These are phyloP conservation scores for Branchellion lobata DNA, from an alignment of 2,888 invertebrate genomes.

Conservation along the genomic window DNA sequence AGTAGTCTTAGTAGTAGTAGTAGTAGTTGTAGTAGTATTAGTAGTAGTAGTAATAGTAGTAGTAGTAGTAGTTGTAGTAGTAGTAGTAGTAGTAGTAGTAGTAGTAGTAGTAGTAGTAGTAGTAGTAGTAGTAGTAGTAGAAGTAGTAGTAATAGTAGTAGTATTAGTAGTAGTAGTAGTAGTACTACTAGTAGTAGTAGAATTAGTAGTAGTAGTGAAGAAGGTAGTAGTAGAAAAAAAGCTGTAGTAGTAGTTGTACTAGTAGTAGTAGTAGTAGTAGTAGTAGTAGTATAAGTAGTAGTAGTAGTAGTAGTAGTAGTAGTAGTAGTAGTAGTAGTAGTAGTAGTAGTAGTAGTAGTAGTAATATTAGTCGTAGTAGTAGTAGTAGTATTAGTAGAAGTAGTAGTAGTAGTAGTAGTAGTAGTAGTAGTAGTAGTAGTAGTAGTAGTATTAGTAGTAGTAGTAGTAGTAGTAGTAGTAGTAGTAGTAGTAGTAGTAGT, in stretches of 20 bases:
- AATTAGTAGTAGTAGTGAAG: slow-evolving; percentile 32
- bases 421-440: slow-evolving; percentile 36
- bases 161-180: slow-evolving; percentile 35
- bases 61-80: slow-evolving; percentile 39
- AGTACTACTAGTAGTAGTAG: slow-evolving; percentile 16
- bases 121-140: slow-evolving; percentile 43
- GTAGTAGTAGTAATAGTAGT: slow-evolving; percentile 41
- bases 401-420: slow-evolving; percentile 36
- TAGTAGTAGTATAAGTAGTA: slow-evolving; percentile 28
- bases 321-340: slow-evolving; percentile 33
- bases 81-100: slow-evolving; percentile 40
- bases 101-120: slow-evolving; percentile 38
- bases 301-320: slow-evolving; percentile 33
- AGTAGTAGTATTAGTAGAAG: slow-evolving; percentile 30
- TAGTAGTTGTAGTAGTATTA: slow-evolving; percentile 41
- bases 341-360: slow-evolving; percentile 34
- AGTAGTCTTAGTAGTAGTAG: slow-evolving; percentile 37
- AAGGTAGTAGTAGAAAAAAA: slow-evolving; percentile 44
- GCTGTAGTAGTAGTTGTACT: slow-evolving; percentile 28
- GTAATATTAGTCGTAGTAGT: slow-evolving; percentile 30
- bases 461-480: slow-evolving; percentile 35
- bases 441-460: slow-evolving; percentile 34
- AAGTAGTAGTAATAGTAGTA: slow-evolving; percentile 33
- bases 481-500: slow-evolving; percentile 34
- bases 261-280: slow-evolving; percentile 36